Conservation (phyloP, 2,888 invertebrate genomes). For the Lasius platythorax region DNA sequence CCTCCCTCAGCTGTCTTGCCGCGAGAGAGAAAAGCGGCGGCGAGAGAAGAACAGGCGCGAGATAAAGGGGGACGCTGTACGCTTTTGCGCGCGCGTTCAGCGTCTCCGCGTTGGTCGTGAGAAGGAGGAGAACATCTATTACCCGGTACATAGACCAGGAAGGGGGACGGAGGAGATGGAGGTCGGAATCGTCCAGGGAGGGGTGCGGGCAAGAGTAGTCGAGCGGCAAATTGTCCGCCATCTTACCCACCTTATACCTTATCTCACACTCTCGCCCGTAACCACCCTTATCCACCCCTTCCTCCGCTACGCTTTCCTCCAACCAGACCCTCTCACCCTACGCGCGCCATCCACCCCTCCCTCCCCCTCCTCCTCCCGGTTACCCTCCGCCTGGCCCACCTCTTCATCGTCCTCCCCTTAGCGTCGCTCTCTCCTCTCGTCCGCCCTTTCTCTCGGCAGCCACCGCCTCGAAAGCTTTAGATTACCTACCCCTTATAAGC, state of each 20-base stretch:
- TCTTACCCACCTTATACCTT: constrained; percentile 86
- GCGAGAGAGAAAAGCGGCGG: constrained; percentile 41
- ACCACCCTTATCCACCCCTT: constrained; percentile 74
- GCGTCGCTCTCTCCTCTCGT: constrained; percentile 62
- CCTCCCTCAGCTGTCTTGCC: neutral
- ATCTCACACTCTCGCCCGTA: constrained; percentile 81
- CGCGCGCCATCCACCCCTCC: constrained; percentile 30
- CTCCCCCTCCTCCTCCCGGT: constrained; percentile 3
- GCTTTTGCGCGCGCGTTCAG: constrained; percentile 74
- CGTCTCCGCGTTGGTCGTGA: constrained; percentile 79
- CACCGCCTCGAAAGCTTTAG: constrained; percentile 83
- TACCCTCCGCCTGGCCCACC: constrained; percentile 52
- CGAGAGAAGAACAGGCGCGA: constrained; percentile 31
- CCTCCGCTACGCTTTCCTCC: constrained; percentile 68
- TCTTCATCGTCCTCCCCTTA: constrained; percentile 53
- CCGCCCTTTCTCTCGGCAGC: constrained; percentile 64
- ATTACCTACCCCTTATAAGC: constrained; percentile 85
- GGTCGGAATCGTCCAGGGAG: constrained; percentile 78
- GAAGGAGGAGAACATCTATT: constrained; percentile 85
- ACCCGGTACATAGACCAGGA: constrained; percentile 81
- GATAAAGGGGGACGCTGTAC: constrained; percentile 30
- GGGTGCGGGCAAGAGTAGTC: constrained; percentile 85
- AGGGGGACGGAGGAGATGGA: constrained; percentile 74
- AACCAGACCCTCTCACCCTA: constrained; percentile 69
- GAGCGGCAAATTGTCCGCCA: constrained; percentile 86